phyloP scores from a whole-genome alignment of 2,113 vertebrate species.

The Dasypus novemcinctus region DNA sequence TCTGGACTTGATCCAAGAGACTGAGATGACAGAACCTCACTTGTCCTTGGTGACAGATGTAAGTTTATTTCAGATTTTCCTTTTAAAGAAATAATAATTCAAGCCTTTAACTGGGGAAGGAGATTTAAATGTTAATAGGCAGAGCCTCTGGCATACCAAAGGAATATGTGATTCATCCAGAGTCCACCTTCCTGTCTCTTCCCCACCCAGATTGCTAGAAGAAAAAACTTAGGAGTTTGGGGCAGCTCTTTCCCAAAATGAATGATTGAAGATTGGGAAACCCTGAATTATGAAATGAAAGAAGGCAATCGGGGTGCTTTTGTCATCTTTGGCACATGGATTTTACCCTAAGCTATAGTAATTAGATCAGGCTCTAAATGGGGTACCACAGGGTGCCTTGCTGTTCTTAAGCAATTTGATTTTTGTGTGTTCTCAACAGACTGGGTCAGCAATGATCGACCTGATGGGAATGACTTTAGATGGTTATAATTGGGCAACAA shows the following conservation, averaged over 20 bases:
- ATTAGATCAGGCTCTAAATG: background rate
- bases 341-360: background rate
- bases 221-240: background rate
- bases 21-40: background rate
- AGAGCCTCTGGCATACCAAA: background rate
- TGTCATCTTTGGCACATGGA: background rate
- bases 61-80: background rate
- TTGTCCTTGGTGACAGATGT: background rate
- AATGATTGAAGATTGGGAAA: background rate
- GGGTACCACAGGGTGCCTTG: fast-evolving
- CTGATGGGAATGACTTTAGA: background rate
- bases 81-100: background rate
- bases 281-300: slow-evolving; percentile 23
- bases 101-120: background rate
- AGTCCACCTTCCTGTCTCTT: background rate
- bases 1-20: background rate
- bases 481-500: background rate
- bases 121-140: background rate
- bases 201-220: background rate
- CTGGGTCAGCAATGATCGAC: background rate
- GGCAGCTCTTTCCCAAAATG: background rate
- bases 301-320: background rate
- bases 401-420: background rate
- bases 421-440: background rate
- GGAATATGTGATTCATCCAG: background rate